These are phyloP conservation scores for Thomomys bottae DNA, from an alignment of 2,113 vertebrate species.

Conservation along the genomic window DNA sequence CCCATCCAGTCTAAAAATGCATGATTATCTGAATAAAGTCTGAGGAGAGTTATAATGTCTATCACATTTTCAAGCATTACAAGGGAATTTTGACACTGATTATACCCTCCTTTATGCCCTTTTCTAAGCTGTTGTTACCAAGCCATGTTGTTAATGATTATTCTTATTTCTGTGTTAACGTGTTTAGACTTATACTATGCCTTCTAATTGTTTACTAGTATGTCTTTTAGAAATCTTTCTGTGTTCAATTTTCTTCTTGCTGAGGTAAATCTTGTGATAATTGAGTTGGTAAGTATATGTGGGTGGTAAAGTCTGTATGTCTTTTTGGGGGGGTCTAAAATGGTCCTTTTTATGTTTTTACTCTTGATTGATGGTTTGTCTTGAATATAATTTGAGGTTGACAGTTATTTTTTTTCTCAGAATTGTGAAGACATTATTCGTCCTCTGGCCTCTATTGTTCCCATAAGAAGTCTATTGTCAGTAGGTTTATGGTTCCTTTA, in stretches of 20 bases:
- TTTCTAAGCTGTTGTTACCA: conserved; percentile 32
- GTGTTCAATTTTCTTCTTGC: conserved; percentile 59
- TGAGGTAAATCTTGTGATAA: conserved; percentile 56
- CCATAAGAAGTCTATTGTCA: conserved; percentile 19
- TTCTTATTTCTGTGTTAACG: conserved; percentile 51
- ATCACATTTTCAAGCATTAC: conserved; percentile 9
- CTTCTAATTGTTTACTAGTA: conserved; percentile 47
- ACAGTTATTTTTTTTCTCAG: conserved; percentile 48
- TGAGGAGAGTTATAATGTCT: conserved; percentile 26
- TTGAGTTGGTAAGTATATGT: conserved; percentile 19
- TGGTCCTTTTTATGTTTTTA: conserved; percentile 44
- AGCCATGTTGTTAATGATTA: conserved; percentile 12
- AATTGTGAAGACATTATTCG: conserved; percentile 7
- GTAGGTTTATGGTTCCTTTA: not conserved
- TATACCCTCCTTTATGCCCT: not conserved
- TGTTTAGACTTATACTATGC: conserved; percentile 48
- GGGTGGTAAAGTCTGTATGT: not conserved
- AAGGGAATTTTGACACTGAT: conserved; percentile 9
- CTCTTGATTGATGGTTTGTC: conserved; percentile 44
- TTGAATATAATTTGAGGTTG: conserved; percentile 42
- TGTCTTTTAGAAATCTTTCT: conserved; percentile 60
- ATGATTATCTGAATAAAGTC: not conserved
- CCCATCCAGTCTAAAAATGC: conserved; percentile 22
- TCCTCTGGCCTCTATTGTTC: conserved; percentile 34
- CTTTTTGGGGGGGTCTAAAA: not conserved